These are phyloP conservation scores for Alethe castanea DNA, from an alignment of 2,113 vertebrate genomes.

Conservation along the genomic window DNA sequence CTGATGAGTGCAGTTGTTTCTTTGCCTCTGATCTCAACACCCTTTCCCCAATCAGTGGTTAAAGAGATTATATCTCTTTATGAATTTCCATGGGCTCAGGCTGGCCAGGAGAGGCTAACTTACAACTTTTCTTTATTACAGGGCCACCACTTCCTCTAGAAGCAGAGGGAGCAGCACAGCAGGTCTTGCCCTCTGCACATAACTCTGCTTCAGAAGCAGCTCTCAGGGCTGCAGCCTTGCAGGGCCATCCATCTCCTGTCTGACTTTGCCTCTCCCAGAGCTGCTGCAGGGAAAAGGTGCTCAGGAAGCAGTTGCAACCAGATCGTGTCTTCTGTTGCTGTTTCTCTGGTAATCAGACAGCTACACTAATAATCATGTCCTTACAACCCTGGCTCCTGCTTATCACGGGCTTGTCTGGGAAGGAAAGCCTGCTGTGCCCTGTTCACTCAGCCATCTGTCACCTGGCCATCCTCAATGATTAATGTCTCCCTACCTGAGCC, in stretches of 20 bases:
- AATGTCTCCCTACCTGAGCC: constrained; percentile 16
- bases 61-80: fast-evolving
- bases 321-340: neutral
- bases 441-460: neutral
- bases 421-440: neutral
- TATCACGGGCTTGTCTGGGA: constrained; percentile 26
- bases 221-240: neutral
- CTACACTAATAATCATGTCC: constrained; percentile 52
- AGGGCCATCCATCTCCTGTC: neutral
- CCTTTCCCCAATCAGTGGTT: neutral
- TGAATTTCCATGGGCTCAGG: neutral
- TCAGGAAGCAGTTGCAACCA: neutral
- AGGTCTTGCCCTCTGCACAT: neutral
- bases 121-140: neutral
- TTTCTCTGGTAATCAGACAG: constrained; percentile 55
- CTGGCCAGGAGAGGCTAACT: neutral
- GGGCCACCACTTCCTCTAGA: neutral
- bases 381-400: constrained; percentile 22
- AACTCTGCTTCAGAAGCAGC: neutral
- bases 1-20: neutral
- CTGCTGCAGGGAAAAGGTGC: neutral
- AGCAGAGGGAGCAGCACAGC: neutral
- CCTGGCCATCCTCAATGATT: neutral
- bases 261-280: neutral
- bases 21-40: neutral